Base-by-base conservation (phyloP, 2,888 invertebrate species). In the Eupithecia subumbrata region DNA sequence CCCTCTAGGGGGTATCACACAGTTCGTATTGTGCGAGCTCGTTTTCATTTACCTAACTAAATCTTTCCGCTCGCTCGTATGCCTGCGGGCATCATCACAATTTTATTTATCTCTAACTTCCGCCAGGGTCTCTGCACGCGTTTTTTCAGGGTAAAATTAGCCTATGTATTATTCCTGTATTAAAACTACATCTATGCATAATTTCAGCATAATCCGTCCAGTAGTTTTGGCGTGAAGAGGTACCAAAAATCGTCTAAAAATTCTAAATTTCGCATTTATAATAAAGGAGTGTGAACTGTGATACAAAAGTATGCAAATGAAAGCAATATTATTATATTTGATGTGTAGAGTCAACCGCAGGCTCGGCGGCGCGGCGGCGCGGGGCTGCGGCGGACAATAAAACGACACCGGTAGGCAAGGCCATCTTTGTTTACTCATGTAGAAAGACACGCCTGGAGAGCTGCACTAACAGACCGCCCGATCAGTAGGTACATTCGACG, bases 361-460 rank as follows among this genome's bases (percentile, higher is more conserved):
- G 52, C 92, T 86, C 92, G 91, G 85, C 37, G n/a, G n/a, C n/a
- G n/a, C n/a, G n/a, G 37, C 37, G 9, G 86, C 92, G 86, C 92
- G 91, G 85, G 86, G 82, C 84, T 91, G 91, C 86, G 91, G 90
- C 86, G 83, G 86, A 88, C 88, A 90, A 91, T 91, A 92, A 94
- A 91, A 88, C 86, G 93, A 94, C 88, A 93, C 91, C 80, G 80
- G 81, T 78, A 68, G 78, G 83, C 93, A 94, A 94, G 94, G 94
- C 82, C 93, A 90, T 84, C 89, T 90, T 91, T 93, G 92, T 92
- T 92, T 92, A 94, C 91, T 88, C 87, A 87, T 85, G 90, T 89
- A 90, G 90, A 91, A 88, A 90, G 88, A 89, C 84, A 90, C 87
- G 86, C 85, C 84, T 86, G 83, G 81, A 83, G 83, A 83, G 80